These are phyloP conservation scores for Leptopilina clavipes DNA, from an alignment of 1,140 invertebrate species.

Conservation along the genomic window DNA sequence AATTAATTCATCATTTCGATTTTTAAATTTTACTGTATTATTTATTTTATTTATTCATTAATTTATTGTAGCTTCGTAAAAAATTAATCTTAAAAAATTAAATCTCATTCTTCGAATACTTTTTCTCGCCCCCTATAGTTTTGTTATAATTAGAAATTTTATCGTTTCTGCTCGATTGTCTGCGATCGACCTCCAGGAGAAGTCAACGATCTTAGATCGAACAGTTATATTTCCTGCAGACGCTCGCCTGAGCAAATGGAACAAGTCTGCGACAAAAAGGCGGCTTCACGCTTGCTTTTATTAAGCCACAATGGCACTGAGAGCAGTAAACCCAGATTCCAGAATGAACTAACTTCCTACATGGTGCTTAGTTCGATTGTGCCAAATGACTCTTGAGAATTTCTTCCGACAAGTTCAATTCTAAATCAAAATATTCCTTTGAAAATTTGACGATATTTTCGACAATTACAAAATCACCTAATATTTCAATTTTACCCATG, in stretches of 20 bases:
- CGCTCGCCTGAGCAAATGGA: slow-evolving; percentile 26
- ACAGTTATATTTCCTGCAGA: slow-evolving; percentile 26
- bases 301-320: slow-evolving; percentile 25
- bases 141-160: not conserved
- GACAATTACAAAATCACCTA: no score
- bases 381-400: slow-evolving; percentile 7
- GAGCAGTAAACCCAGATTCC: slow-evolving; percentile 28
- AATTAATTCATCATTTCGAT: no score
- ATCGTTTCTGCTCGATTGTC: slow-evolving; percentile 9
- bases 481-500: no score
- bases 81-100: no score
- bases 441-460: no score
- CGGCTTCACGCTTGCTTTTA: slow-evolving; percentile 33
- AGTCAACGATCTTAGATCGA: slow-evolving; percentile 32
- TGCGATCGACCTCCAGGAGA: slow-evolving; percentile 27
- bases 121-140: not conserved
- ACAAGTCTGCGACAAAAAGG: slow-evolving; percentile 31
- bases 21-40: no score
- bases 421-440: slow-evolving; percentile 13
- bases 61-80: no score
- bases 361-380: slow-evolving; percentile 8
- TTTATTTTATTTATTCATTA: no score
- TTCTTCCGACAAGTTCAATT: not conserved
- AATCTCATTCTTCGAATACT: not conserved
- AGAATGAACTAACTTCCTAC: slow-evolving; percentile 17